Evolutionary conservation across 2,888 invertebrate genomes (phyloP), one percentile per base, ranked within the genome.

Genomic region (Hirtodrosophila cameraria): DNA sequence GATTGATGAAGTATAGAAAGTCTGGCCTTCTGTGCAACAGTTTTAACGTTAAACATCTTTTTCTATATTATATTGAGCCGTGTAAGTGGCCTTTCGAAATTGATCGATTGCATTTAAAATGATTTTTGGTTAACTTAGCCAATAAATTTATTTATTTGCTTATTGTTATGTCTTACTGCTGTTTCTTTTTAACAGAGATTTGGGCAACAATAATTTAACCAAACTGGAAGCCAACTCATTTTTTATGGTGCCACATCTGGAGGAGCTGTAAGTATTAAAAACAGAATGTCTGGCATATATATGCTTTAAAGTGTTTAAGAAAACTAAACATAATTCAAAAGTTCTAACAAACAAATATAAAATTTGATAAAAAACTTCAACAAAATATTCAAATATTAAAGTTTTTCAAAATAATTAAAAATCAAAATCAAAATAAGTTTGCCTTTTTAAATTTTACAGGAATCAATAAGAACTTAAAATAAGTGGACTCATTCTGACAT

Each of bases 181-280:
- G 3, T 18, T 20, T 25, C 16, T 28, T 12, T 8, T 3, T 45
- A 20, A 3, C 94, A 96, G 96, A 89, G 96, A 96, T 91, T 92
- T 96, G 90, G 94, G 94, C 73, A 93, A 94, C 92, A 96, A 96
- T 92, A 96, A 96, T 91, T 94, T 96, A 89, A 95, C 94, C 73
- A 90, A 92, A 89, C 92, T 96, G 91, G 93, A 94, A 87, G 93
- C 93, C 77, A 93, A 93, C 90, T 94, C 95, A 81, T 94, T 96
- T 90, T 92, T 92, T 78, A 92, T 93, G 83, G 94, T 94, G 89
- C 91, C 92, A 84, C 92, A 93, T 88, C 93, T 96, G 78, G 94
- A 96, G 88, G 95, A 95, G 91, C 91, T 95, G 95, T 95, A 92
- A 94, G 95, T 94, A 91, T 61, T 30, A 36, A 7, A 30, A 36